Evolutionary conservation across 2,113 vertebrate species (phyloP).

Genomic region (Coptodon bakossiorum): DNA sequence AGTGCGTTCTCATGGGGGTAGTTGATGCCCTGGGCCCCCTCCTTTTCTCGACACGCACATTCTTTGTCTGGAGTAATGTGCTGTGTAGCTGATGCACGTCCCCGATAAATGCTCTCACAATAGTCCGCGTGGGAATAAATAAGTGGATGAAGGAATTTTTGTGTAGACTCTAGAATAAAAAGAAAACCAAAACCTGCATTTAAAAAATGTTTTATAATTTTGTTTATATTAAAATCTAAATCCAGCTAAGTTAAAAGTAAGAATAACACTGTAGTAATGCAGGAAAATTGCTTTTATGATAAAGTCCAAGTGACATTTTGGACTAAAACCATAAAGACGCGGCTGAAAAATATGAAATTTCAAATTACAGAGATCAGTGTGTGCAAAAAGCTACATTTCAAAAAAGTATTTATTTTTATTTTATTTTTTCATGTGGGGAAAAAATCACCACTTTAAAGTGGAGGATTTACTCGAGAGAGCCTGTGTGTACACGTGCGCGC

Average conservation of each 20-base stretch:
- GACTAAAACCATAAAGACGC: not conserved
- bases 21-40: not conserved
- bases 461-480: not conserved
- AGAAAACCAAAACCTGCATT: not conserved
- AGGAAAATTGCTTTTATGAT: not conserved
- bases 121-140: not conserved
- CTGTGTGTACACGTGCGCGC: not conserved
- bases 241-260: not conserved
- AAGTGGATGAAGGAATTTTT: not conserved
- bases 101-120: not conserved
- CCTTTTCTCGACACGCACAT: not conserved
- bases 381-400: not conserved
- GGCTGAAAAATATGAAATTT: not conserved
- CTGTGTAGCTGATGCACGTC: not conserved
- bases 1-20: not conserved
- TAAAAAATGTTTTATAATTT: not conserved
- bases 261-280: not conserved
- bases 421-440: not conserved
- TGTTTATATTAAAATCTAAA: not conserved
- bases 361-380: not conserved
- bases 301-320: not conserved
- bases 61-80: conserved; percentile 52
- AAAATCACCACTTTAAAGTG: not conserved
- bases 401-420: not conserved
- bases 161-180: not conserved